Percentiles rank a stretch among this genome's conserved stretches.
Conservation (phyloP, 2,888 invertebrate species). For the Drosophila anomalata region DNA sequence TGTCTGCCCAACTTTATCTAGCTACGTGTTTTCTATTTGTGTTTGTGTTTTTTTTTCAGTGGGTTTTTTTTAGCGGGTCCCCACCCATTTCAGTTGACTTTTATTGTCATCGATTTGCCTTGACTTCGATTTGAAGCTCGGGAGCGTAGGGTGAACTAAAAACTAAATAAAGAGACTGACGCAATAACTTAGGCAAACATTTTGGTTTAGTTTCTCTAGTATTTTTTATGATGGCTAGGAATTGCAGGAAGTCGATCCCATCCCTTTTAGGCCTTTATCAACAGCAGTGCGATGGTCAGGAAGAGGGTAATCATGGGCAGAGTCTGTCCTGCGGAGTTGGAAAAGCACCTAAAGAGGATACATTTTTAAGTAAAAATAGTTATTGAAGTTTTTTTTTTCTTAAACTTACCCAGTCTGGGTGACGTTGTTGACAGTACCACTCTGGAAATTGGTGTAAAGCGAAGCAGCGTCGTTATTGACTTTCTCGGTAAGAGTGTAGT, state of each 20-base stretch:
- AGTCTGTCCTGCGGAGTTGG: conserved; percentile 55
- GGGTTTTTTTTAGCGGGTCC: conserved; percentile 19
- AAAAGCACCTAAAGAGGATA: conserved; percentile 45
- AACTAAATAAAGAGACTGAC: conserved; percentile 68
- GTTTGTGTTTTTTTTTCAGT: conserved; percentile 11
- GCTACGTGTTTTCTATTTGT: conserved; percentile 4
- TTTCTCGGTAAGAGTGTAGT: background rate
- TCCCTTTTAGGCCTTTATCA: conserved; percentile 55
- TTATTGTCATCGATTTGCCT: conserved; percentile 38
- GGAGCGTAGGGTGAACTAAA: conserved; percentile 61
- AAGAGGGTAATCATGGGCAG: conserved; percentile 61
- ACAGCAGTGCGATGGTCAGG: conserved; percentile 53
- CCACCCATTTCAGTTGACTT: conserved; percentile 29
- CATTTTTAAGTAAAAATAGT: background rate
- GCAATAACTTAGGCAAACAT: conserved; percentile 27
- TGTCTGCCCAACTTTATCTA: conserved; percentile 29
- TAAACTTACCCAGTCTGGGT: conserved; percentile 50
- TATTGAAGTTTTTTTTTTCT: background rate
- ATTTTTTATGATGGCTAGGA: conserved; percentile 9
- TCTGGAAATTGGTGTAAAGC: conserved; percentile 40
- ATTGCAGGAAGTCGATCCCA: background rate
- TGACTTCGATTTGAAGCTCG: conserved; percentile 7
- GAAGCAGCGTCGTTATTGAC: conserved; percentile 41
- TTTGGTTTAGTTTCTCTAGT: conserved; percentile 18
- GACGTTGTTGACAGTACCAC: conserved; percentile 27